Evolutionary conservation across 1,140 invertebrate genomes (phyloP).

Genomic region (Camponotus floridanus): DNA sequence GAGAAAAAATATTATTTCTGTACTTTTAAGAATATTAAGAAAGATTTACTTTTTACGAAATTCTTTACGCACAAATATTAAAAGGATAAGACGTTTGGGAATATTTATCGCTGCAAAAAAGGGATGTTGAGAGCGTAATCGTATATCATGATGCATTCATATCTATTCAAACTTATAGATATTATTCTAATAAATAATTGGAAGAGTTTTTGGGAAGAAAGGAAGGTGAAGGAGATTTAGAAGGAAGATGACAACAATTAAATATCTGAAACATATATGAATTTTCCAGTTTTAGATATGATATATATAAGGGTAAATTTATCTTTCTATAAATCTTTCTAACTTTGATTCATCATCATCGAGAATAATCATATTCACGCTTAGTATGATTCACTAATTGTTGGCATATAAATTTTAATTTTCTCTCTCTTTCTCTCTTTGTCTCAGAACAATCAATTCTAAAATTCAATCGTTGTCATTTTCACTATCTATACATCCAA

Average conservation of each 20-base stretch:
- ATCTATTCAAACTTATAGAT: background rate
- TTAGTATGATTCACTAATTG: too few species aligned
- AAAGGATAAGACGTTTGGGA: background rate
- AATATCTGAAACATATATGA: background rate
- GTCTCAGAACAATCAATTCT: too few species aligned
- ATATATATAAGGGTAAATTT: background rate
- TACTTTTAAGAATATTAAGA: constrained; percentile 2
- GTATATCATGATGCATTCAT: background rate
- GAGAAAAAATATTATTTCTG: background rate
- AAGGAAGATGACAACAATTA: background rate
- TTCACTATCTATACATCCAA: too few species aligned
- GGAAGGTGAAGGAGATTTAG: background rate
- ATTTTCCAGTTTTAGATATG: background rate
- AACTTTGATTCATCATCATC: too few species aligned
- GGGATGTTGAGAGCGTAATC: background rate
- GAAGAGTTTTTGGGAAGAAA: too few species aligned
- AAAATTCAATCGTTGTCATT: too few species aligned
- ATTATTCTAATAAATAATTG: constrained; percentile 4
- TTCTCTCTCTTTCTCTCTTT: too few species aligned
- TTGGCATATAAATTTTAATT: too few species aligned
- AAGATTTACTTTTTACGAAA: background rate
- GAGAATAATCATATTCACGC: too few species aligned
- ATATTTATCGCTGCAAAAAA: constrained; percentile 12
- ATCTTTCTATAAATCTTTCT: too few species aligned
- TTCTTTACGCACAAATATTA: background rate